phyloP scores from a whole-genome alignment of 2,888 invertebrate genomes.

The Stenchaetothrips biformis region DNA sequence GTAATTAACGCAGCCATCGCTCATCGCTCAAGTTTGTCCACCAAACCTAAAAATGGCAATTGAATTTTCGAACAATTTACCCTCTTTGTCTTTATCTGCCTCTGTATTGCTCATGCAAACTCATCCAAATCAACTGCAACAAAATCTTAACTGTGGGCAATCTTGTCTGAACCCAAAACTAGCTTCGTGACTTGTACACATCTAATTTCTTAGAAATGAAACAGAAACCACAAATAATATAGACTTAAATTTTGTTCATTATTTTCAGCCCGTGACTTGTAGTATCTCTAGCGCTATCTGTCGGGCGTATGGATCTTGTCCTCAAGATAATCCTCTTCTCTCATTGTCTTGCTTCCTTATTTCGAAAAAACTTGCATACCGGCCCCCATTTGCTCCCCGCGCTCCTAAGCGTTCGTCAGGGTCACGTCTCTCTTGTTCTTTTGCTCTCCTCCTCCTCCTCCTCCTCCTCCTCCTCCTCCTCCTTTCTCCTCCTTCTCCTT shows the following conservation, averaged over 20 bases:
- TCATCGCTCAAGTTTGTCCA: slow-evolving; percentile 8
- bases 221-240: too few species aligned
- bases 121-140: too few species aligned
- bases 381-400: background rate
- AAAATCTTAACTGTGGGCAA: background rate
- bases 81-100: too few species aligned
- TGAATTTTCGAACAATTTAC: too few species aligned
- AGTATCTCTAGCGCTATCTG: too few species aligned
- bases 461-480: too few species aligned
- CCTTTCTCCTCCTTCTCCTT: too few species aligned
- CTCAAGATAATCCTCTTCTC: background rate
- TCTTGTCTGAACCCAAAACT: background rate
- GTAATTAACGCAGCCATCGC: background rate
- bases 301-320: background rate
- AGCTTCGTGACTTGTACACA: too few species aligned
- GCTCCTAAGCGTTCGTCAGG: background rate
- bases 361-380: background rate
- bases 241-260: background rate
- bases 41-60: background rate
- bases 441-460: background rate
- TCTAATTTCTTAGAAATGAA: too few species aligned
- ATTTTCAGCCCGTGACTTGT: background rate
- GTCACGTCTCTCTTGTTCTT: background rate
- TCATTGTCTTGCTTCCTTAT: background rate
- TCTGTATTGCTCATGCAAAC: too few species aligned